Evolutionary conservation across 2,797 vertebrate species (phyloP), one percentile per base, ranked within the genome.

Genomic region (Intellagama lesueurii): DNA sequence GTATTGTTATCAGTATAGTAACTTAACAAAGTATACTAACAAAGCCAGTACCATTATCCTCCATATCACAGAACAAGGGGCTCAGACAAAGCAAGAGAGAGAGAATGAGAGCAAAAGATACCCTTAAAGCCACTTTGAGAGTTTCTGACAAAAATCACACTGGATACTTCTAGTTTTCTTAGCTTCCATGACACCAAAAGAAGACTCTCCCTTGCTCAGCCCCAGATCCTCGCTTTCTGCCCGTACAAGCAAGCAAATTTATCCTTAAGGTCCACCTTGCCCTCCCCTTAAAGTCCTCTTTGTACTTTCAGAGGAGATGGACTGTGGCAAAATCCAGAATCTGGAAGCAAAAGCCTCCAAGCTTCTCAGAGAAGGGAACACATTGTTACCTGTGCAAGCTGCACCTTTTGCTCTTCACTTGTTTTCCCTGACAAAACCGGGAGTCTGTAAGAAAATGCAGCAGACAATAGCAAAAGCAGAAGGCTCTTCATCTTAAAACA

Each of bases 331-430:
- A n/a, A 79, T 0, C 3, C 1, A 89, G 75, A 35, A 64, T 16
- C 9, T 1, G 35, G 44, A 47, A 52, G 22, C 2, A 87, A 56
- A 91, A 14, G 5, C 1, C 2, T 90, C 5, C 28, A 1, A 2
- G 44, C 14, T 52, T 26, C 35, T 87, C 19, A 69, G 2, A 52
- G 49, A 72, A 0, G 52, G 14, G 30, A 72, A 1, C 52, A 26
- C 6, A 17, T 40, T 87, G 47, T 94, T 97, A 97, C 97, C 97
- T 97, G 94, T 66, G 95, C 91, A 81, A 96, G 86, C 3, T 92
- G 91, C 60, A 24, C 11, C 26, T 93, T 91, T 40, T 95, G 85
- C 78, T 92, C 92, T 44, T 94, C 88, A 1, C 83, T 87, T 56
- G 88, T 80, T 68, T 83, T 91, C n/a, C 91, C 92, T 69, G 24